phyloP scores from a whole-genome alignment of 2,888 invertebrate species.

The Stenoptilia bipunctidactyla region DNA sequence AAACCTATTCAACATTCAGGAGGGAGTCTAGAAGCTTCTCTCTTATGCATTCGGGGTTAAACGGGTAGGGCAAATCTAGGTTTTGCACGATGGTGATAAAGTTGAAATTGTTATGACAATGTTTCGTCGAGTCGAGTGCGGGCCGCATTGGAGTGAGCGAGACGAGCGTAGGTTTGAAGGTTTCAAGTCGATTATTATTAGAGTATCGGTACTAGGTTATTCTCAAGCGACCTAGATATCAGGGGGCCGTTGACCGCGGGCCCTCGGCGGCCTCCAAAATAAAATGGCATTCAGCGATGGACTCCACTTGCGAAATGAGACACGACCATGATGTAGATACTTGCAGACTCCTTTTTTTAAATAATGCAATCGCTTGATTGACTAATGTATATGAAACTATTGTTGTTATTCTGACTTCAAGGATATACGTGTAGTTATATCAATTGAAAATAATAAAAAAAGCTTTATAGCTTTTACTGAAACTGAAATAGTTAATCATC shows the following conservation, averaged over 20 bases:
- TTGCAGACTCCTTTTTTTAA: conserved; percentile 38
- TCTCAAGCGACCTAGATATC: conserved; percentile 69
- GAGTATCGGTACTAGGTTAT: conserved; percentile 71
- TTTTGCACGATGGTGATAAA: conserved; percentile 13
- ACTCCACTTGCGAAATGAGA: conserved; percentile 63
- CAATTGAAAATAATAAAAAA: too few species aligned
- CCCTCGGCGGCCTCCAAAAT: conserved; percentile 69
- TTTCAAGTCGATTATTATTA: conserved; percentile 61
- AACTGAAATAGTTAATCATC: too few species aligned
- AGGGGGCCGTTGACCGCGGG: conserved; percentile 69
- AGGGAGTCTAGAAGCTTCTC: conserved; percentile 32
- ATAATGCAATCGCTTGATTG: conserved; percentile 41
- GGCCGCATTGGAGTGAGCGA: conserved; percentile 41
- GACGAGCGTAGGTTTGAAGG: conserved; percentile 53
- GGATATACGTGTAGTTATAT: too few species aligned
- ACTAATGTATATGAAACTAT: conserved; percentile 14
- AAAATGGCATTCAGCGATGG: conserved; percentile 69
- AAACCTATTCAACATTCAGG: conserved; percentile 15
- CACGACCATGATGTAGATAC: conserved; percentile 51
- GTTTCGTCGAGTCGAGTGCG: neutral
- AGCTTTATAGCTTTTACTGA: too few species aligned
- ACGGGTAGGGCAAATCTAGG: conserved; percentile 19
- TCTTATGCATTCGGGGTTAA: conserved; percentile 25
- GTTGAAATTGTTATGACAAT: neutral
- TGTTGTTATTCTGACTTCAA: neutral